Evolutionary conservation across 1,140 invertebrate species (phyloP).

Genomic region (Latrodectus geometricus): DNA sequence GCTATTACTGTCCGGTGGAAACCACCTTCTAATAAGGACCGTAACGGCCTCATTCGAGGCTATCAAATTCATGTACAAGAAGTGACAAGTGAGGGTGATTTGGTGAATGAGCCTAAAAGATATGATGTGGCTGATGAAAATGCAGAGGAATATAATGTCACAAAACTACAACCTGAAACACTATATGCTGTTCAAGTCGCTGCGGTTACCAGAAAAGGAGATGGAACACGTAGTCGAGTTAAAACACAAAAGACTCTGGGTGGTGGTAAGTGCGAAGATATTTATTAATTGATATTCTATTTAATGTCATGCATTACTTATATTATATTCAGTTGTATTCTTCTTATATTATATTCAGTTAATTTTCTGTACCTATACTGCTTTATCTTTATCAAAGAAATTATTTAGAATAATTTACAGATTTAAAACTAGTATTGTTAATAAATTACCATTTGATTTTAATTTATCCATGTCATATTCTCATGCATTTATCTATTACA

Average conservation of each 20-base stretch:
- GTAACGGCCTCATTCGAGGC: slow-evolving; percentile 94
- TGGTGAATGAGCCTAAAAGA: slow-evolving; percentile 66
- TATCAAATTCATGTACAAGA: slow-evolving; percentile 97
- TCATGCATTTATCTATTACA: too few species aligned
- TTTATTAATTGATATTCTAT: too few species aligned
- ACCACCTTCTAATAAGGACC: slow-evolving; percentile 87
- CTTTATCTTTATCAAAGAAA: too few species aligned
- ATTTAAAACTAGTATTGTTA: too few species aligned
- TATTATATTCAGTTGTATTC: too few species aligned
- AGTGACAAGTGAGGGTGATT: slow-evolving; percentile 75
- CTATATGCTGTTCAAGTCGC: slow-evolving; percentile 85
- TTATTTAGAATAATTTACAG: too few species aligned
- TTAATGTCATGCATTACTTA: too few species aligned
- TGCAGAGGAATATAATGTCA: slow-evolving; percentile 84
- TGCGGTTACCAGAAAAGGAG: slow-evolving; percentile 92
- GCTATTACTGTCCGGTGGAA: slow-evolving; percentile 92
- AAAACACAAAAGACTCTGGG: slow-evolving; percentile 90
- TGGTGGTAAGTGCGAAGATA: slow-evolving; percentile 70
- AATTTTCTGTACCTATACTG: too few species aligned
- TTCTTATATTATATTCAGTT: too few species aligned
- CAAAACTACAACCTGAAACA: slow-evolving; percentile 92
- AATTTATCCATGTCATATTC: too few species aligned
- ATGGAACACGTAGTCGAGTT: slow-evolving; percentile 87
- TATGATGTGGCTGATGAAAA: slow-evolving; percentile 86
- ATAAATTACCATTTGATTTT: too few species aligned